Conservation (phyloP, 2,113 vertebrate genomes). For the Anoura caudifer region DNA sequence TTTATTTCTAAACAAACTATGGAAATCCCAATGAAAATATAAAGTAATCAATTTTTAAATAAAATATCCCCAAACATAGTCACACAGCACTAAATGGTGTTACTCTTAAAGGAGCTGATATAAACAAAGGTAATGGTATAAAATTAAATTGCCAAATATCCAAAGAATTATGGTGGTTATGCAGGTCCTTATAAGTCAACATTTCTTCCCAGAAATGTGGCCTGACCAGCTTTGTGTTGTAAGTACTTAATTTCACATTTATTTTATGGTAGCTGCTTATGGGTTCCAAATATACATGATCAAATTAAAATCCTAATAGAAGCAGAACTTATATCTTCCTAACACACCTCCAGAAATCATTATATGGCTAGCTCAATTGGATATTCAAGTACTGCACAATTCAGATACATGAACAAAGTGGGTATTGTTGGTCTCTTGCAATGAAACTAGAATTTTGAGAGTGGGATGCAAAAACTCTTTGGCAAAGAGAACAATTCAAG, state of each 20-base stretch:
- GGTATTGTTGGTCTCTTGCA: not conserved
- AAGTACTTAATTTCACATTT: slow-evolving; percentile 19
- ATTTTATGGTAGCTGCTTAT: not conserved
- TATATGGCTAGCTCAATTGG: not conserved
- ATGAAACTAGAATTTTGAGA: slow-evolving; percentile 45
- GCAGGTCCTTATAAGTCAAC: not conserved
- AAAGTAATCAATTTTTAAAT: slow-evolving; percentile 17
- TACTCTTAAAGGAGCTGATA: not conserved
- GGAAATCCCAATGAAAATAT: not conserved
- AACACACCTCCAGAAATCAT: not conserved
- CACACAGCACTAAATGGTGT: not conserved
- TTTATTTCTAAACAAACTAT: not conserved
- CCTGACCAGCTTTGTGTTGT: not conserved
- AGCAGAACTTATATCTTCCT: slow-evolving; percentile 8
- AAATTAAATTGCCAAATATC: not conserved
- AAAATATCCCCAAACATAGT: not conserved
- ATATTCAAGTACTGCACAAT: not conserved
- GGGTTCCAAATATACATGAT: slow-evolving; percentile 16
- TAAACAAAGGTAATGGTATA: not conserved
- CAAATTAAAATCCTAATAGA: slow-evolving; percentile 38
- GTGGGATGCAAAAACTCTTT: not conserved
- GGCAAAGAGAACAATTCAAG: not conserved
- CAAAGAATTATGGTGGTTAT: not conserved
- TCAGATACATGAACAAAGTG: not conserved
- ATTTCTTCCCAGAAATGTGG: slow-evolving; percentile 25